These are phyloP conservation scores for Morphnarchus princeps DNA, from an alignment of 2,113 vertebrate genomes.

Conservation along the genomic window DNA sequence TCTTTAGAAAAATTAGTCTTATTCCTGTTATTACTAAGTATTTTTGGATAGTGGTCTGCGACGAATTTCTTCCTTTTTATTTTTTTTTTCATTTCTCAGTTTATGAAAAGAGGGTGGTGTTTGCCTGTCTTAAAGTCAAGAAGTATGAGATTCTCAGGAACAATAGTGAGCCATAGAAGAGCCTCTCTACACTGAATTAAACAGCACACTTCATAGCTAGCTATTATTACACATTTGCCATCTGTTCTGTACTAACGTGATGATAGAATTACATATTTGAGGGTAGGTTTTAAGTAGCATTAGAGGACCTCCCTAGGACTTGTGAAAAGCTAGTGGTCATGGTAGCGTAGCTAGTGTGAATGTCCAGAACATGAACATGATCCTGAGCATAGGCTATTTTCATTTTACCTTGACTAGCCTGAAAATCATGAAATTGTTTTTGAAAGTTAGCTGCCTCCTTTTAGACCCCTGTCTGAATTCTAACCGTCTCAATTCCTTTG, in stretches of 20 bases:
- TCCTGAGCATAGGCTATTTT: not conserved
- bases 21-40: not conserved
- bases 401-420: not conserved
- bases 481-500: not conserved
- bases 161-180: not conserved
- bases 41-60: not conserved
- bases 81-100: not conserved
- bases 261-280: not conserved
- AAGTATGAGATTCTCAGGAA: not conserved
- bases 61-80: not conserved
- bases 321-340: not conserved
- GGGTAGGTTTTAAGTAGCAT: not conserved
- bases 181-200: not conserved
- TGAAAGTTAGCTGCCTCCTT: not conserved
- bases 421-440: not conserved
- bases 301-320: not conserved
- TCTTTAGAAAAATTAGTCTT: not conserved
- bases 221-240: not conserved
- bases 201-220: not conserved
- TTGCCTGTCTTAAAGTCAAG: not conserved
- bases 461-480: not conserved
- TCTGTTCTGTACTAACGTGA: not conserved
- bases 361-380: not conserved
- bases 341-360: not conserved
- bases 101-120: not conserved